Percentiles rank a stretch among this genome's conserved stretches.
These are phyloP conservation scores for Cromileptes altivelis DNA, from an alignment of 2,113 vertebrate species.

Conservation along the genomic window DNA sequence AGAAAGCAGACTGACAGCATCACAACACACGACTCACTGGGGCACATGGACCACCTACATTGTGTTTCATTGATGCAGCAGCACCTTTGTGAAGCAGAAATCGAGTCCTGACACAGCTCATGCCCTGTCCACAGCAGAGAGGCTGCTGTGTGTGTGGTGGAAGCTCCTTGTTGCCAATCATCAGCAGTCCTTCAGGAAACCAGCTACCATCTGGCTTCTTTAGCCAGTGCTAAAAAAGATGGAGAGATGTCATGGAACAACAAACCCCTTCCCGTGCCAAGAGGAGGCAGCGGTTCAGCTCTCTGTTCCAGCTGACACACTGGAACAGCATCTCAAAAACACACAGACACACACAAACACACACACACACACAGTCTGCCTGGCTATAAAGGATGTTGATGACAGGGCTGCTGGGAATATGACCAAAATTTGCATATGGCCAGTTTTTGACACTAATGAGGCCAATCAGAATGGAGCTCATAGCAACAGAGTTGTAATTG, in stretches of 20 bases:
- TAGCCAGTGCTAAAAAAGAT: constrained; percentile 21
- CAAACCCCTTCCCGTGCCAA: constrained; percentile 30
- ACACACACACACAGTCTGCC: constrained; percentile 28
- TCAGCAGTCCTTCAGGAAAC: background rate
- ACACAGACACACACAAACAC: constrained; percentile 23
- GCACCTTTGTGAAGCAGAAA: background rate
- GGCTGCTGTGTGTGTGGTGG: background rate
- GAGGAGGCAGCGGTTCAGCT: constrained; percentile 9
- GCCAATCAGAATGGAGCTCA: constrained; percentile 79
- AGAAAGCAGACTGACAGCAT: background rate
- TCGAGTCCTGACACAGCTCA: background rate
- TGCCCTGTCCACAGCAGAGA: background rate
- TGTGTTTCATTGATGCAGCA: background rate
- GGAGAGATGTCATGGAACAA: constrained; percentile 42
- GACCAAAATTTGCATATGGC: constrained; percentile 76
- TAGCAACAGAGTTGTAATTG: constrained; percentile 84
- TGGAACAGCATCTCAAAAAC: background rate
- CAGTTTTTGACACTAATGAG: constrained; percentile 82
- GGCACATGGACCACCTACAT: background rate
- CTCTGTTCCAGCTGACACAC: constrained; percentile 21
- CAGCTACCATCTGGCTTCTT: constrained; percentile 14
- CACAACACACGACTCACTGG: background rate
- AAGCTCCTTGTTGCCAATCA: constrained; percentile 21
- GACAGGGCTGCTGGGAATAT: constrained; percentile 68
- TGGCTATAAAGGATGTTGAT: constrained; percentile 56